Conservation (phyloP, 2,113 vertebrate species). For the Sialia sialis region DNA sequence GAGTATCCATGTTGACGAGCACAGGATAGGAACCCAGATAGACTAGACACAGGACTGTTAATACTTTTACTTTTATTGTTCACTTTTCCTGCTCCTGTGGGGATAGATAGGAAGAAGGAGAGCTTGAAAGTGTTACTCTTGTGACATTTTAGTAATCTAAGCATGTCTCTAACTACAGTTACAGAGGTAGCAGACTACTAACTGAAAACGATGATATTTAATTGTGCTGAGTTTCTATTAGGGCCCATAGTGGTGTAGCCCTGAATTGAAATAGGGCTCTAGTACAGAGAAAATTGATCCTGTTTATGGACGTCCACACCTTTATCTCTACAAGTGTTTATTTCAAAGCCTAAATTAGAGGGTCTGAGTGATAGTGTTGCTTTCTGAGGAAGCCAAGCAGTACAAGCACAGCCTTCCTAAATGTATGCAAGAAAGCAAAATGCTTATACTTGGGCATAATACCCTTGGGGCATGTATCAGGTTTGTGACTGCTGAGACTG, state of each 20-base stretch:
- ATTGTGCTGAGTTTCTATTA: not conserved
- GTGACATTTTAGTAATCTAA: not conserved
- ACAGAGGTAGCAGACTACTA: not conserved
- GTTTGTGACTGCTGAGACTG: not conserved
- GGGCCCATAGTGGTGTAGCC: not conserved
- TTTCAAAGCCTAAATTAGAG: not conserved
- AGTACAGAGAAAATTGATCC: not conserved
- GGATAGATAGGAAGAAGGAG: not conserved
- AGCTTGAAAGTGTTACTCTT: not conserved
- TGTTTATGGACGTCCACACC: not conserved
- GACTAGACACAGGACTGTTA: not conserved
- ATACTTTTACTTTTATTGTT: not conserved
- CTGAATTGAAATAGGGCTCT: not conserved
- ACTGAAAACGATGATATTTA: not conserved
- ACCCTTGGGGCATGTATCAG: not conserved
- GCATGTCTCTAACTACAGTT: not conserved
- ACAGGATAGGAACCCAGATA: not conserved
- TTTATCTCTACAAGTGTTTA: not conserved
- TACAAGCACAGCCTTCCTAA: not conserved
- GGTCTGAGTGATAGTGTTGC: not conserved
- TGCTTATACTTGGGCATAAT: not conserved
- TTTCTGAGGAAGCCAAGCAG: not conserved
- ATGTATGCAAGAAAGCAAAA: not conserved
- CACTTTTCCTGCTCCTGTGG: not conserved
- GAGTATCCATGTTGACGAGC: not conserved